Evolutionary conservation across 2,113 vertebrate genomes (phyloP).

Genomic region (Phalacrocorax brasilianus): DNA sequence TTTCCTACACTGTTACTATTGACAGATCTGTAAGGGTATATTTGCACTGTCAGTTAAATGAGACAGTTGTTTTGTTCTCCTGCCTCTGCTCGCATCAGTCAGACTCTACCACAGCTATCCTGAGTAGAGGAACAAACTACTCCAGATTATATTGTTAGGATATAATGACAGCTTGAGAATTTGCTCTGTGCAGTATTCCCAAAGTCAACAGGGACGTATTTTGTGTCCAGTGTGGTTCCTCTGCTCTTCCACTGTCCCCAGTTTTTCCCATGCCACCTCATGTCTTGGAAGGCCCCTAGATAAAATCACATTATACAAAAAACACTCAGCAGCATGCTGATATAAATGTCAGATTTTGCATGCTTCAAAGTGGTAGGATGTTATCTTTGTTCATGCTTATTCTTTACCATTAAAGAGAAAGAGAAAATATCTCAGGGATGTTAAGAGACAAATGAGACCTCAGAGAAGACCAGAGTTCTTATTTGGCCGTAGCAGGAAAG

Average conservation of each 20-base stretch:
- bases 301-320: neutral
- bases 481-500: neutral
- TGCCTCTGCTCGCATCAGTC: neutral
- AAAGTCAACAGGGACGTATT: neutral
- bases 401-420: neutral
- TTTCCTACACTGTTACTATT: neutral
- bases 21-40: neutral
- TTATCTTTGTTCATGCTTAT: neutral
- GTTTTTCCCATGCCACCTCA: neutral
- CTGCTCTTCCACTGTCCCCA: accelerated
- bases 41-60: neutral
- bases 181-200: neutral
- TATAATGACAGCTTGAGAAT: neutral
- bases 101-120: neutral
- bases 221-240: neutral
- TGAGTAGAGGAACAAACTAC: neutral
- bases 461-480: neutral
- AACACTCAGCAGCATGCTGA: neutral
- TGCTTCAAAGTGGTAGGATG: neutral
- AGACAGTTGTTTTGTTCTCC: neutral
- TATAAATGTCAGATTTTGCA: neutral
- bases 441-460: neutral
- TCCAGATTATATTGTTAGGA: neutral
- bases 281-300: accelerated
- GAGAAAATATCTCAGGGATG: neutral